phyloP scores from a whole-genome alignment of 2,888 invertebrate species.

The Netelia virgata region DNA sequence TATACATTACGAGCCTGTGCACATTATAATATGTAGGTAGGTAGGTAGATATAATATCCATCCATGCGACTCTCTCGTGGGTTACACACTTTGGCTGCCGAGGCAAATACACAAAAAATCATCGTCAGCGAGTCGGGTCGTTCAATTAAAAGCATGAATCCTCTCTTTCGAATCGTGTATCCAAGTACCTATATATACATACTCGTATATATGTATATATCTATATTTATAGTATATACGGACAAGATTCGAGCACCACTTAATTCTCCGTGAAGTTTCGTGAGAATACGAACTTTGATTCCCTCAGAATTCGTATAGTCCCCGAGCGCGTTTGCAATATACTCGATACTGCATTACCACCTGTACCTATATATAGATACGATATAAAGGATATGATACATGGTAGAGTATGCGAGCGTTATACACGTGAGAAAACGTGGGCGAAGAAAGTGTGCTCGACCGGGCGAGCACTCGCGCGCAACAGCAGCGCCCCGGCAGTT shows the following conservation, averaged over 20 bases:
- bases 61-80: constrained; percentile 7
- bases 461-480: background rate
- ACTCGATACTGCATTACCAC: constrained; percentile 47
- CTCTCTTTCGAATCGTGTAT: background rate
- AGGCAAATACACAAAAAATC: constrained; percentile 6
- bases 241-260: constrained; percentile 51
- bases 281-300: constrained; percentile 68
- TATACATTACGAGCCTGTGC: background rate
- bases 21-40: constrained; percentile 7
- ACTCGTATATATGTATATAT: background rate
- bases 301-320: constrained; percentile 50
- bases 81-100: constrained; percentile 1
- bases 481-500: constrained; percentile 39
- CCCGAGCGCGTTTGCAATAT: constrained; percentile 43
- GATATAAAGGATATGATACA: constrained; percentile 37
- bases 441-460: constrained; percentile 63
- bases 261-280: constrained; percentile 63
- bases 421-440: constrained; percentile 64
- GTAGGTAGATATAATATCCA: constrained; percentile 15
- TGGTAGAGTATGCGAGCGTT: constrained; percentile 19
- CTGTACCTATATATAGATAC: constrained; percentile 14
- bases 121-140: constrained; percentile 5
- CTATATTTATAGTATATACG: constrained; percentile 4
- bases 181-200: background rate
- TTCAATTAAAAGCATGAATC: constrained; percentile 33